Evolutionary conservation across 92 coral and sea anemone genomes (phyloP).

Genomic region (Phenganax stokvisi): DNA sequence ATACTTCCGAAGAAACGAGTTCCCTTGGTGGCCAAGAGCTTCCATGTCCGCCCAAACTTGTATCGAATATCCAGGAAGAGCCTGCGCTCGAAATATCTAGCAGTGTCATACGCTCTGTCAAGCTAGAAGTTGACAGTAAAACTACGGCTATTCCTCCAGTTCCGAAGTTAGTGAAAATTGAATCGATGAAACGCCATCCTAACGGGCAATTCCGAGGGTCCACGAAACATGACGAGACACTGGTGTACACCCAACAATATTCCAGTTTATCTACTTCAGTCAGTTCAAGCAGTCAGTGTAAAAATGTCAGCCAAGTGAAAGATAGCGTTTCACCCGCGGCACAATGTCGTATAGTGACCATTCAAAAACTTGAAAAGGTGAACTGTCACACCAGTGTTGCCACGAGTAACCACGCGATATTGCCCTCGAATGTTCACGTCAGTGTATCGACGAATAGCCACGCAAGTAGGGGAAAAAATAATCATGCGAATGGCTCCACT

Average conservation of each 20-base stretch:
- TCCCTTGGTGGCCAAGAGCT: conserved; percentile 18
- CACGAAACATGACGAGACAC: background rate
- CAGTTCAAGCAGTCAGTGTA: background rate
- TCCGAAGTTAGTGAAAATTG: conserved; percentile 34
- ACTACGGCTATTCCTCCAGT: conserved; percentile 19
- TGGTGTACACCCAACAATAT: background rate
- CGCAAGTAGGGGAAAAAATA: no score
- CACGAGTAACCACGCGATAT: background rate
- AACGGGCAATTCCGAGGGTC: background rate
- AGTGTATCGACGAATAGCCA: no score
- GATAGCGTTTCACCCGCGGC: background rate
- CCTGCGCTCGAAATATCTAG: background rate
- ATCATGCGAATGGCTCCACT: background rate
- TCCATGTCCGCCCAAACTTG: conserved; percentile 38
- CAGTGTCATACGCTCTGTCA: conserved; percentile 22
- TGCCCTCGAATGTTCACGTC: background rate
- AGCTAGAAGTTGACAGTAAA: background rate
- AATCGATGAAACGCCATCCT: background rate
- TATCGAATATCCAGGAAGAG: conserved; percentile 17
- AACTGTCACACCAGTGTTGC: background rate
- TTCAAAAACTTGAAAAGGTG: background rate
- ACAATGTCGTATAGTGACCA: background rate
- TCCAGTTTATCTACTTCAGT: conserved; percentile 4
- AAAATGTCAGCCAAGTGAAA: background rate
- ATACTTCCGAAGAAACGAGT: conserved; percentile 72